Base-by-base conservation (phyloP, 2,888 invertebrate genomes). In the Drosophila meridiana region DNA sequence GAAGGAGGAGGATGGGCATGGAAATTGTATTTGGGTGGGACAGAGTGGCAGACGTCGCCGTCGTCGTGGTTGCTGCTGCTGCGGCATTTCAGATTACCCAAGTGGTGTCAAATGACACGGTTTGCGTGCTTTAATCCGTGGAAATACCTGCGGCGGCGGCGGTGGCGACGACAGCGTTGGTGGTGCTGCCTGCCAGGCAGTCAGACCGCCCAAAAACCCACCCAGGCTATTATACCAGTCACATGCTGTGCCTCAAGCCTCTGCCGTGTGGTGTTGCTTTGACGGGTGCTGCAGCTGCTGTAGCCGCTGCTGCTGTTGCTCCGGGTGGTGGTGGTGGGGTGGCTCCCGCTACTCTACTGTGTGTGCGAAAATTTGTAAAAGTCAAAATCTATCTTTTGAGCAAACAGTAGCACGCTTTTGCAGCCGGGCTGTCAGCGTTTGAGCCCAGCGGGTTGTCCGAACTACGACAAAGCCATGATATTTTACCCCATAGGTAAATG, bases 21-120 rank as follows among this genome's bases (percentile, higher is more conserved):
- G 69, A 53, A 50, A 70, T 61, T 61, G 84, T 52, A 32, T 61
- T 63, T 65, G 62, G 64, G 61, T 57, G 67, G 69, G 55, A n/a
- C 6, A 3, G 65, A 28, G 38, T 45, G 32, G 32, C 63, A 38
- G 72, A 28, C 60, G 72, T 60, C 80, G 82, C 28, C 47, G 80
- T 50, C 50, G 34, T 34, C 78, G 82, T 79, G 80, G 76, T 85
- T 72, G 80, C 45, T 43, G 57, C 78, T 85, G 82, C 84, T 85
- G 80, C 68, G 83, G 82, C 90, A 89, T 90, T 90, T 89, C 87
- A 76, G 90, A 90, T 88, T 86, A 81, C 88, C 84, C 83, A 87
- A 89, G 89, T 81, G 90, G 92, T 91, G 91, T 90, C 90, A 90
- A 90, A 90, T 90, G 91, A 91, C 90, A 90, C 82, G 90, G 91